These are phyloP conservation scores for Turdus rufiventris DNA, from an alignment of 2,113 vertebrate species.

Conservation along the genomic window DNA sequence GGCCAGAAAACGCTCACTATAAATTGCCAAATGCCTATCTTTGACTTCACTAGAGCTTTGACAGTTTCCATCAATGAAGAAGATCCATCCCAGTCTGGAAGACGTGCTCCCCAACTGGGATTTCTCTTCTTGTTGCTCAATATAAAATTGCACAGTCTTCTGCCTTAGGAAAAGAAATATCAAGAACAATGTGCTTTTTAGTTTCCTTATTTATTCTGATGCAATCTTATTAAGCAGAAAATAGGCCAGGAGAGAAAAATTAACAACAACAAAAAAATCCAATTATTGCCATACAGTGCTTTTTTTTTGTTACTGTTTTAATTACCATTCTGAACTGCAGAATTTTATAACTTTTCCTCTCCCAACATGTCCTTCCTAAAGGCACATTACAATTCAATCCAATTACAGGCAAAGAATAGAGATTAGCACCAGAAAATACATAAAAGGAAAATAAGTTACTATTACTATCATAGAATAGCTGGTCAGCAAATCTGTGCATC, in stretches of 20 bases:
- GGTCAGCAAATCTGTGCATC: background rate
- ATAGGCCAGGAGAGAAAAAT: background rate
- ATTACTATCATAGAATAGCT: slow-evolving; percentile 7
- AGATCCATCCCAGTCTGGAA: background rate
- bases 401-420: background rate
- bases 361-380: background rate
- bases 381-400: background rate
- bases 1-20: background rate
- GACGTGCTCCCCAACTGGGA: background rate
- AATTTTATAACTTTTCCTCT: background rate
- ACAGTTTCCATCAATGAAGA: background rate
- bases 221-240: background rate
- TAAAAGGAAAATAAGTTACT: slow-evolving; percentile 49
- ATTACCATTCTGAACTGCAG: background rate
- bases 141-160: background rate
- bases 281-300: background rate
- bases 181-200: background rate
- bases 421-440: slow-evolving; percentile 24
- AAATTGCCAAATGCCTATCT: background rate
- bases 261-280: background rate
- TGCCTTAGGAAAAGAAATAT: background rate
- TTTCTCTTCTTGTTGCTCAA: background rate
- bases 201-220: slow-evolving; percentile 1
- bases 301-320: background rate
- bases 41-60: background rate